phyloP scores from a whole-genome alignment of 2,888 invertebrate species.

The Ctenicera cuprea region DNA sequence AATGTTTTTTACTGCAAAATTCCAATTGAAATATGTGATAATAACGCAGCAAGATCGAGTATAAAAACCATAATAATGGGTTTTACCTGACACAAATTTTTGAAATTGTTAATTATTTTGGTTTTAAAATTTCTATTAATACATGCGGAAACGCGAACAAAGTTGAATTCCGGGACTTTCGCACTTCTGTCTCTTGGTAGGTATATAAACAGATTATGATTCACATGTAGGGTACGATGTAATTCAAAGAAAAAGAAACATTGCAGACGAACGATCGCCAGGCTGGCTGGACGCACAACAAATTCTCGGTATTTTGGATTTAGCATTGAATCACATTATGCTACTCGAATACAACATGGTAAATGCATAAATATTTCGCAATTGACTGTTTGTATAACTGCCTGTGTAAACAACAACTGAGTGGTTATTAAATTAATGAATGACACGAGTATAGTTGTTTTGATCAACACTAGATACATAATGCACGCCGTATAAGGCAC shows the following conservation, averaged over 20 bases:
- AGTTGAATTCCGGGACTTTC: constrained; percentile 21
- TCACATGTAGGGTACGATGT: constrained; percentile 25
- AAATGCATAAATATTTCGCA: constrained; percentile 7
- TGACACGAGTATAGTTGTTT: constrained; percentile 9
- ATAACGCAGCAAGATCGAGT: no score
- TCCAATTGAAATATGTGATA: no score
- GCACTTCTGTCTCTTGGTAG: constrained; percentile 19
- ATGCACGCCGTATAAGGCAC: background rate
- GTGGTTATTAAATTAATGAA: constrained; percentile 15
- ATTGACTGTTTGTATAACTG: constrained; percentile 11
- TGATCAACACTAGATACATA: background rate
- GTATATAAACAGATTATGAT: constrained; percentile 43
- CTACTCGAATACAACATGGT: constrained; percentile 3
- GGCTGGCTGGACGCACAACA: constrained; percentile 22
- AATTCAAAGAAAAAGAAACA: constrained; percentile 20
- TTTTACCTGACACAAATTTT: no score
- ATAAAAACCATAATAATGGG: no score
- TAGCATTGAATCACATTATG: constrained; percentile 22
- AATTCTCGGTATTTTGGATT: constrained; percentile 24
- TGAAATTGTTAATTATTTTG: background rate
- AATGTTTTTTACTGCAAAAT: no score
- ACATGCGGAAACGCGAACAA: constrained; percentile 31
- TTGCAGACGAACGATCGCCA: constrained; percentile 14
- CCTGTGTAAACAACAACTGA: constrained; percentile 12
- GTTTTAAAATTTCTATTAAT: constrained; percentile 24